Evolutionary conservation across 37 sponge, comb jelly and placozoan species (phyloP), one percentile per base, ranked within the genome.

Genomic region (Agelas oroides): DNA sequence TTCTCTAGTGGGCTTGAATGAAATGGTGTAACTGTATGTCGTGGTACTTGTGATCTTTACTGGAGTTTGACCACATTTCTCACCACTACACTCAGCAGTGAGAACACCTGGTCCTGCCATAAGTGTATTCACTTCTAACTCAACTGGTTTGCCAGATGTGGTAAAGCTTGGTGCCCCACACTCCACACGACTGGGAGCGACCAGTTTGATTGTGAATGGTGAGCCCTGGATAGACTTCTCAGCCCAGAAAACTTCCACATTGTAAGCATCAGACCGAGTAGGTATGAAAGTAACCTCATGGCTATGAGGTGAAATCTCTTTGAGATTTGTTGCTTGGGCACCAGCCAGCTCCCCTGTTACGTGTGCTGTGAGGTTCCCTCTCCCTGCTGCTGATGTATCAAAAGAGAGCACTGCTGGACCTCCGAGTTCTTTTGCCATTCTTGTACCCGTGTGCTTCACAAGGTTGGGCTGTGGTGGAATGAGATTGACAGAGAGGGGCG

Each of bases 331-430:
- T 38, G 55, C 52, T 13, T 87, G 81, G 1, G 24, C 20, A n/a
- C 92, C 92, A 30, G 53, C 35, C 27, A 52, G 58, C 63, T 83
- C 71, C 19, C 85, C 89, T 15, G 66, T n/a, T 0, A 65, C 73
- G 30, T 53, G 56, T 20, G 84, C 92, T 20, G 58, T 65, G 61
- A 92, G 61, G 16, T 52, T 52, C 1, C 92, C 92, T 8, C 30
- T 64, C 1, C 92, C 92, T 66, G 94, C 94, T 31, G 86, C 58
- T 1, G 57, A 24, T 23, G 82, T 54, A 76, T 89, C 86, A 66
- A 88, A 80, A 27, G 33, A 35, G 2, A 86, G 60, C 18, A 37
- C 52, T 1, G 82, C 73, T 53, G 82, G 76, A 33, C 54, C 40
- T 14, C 52, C 57, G 37, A 32, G 31, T 1, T 75, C 59, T 12